Conservation (phyloP, 2,113 vertebrate species). For the Xenus cinereus region DNA sequence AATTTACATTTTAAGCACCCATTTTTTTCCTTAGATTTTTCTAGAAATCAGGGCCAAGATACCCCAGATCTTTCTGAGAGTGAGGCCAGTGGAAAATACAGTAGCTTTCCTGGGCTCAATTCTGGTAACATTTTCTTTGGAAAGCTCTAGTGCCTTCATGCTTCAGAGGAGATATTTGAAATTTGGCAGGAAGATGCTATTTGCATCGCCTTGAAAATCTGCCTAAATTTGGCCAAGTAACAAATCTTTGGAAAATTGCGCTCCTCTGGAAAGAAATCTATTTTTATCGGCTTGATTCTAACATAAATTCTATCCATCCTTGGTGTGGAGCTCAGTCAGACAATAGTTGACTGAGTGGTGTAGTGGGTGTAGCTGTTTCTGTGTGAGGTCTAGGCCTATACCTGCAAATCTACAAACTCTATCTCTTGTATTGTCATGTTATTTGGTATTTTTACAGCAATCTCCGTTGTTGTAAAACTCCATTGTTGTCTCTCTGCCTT, state of each 20-base stretch:
- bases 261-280: not conserved
- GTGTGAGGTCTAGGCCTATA: not conserved
- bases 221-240: not conserved
- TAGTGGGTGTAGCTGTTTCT: not conserved
- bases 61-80: not conserved
- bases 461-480: not conserved
- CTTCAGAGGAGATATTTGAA: constrained; percentile 18
- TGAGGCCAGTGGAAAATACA: constrained; percentile 10
- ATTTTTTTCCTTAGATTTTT: not conserved
- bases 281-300: not conserved
- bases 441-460: not conserved
- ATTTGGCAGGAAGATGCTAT: constrained; percentile 5
- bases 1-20: not conserved
- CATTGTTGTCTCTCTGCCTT: not conserved
- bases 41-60: not conserved
- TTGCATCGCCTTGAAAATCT: not conserved
- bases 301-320: not conserved
- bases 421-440: not conserved
- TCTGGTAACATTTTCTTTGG: constrained; percentile 30
- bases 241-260: not conserved
- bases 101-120: constrained; percentile 22
- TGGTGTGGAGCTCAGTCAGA: not conserved
- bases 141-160: not conserved
- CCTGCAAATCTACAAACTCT: not conserved
- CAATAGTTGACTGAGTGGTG: not conserved